A percentile compares a stretch with the other conserved stretches of the same genome.
These are phyloP conservation scores for Drosophila arizonae DNA, from an alignment of 1,140 invertebrate species.

Conservation along the genomic window DNA sequence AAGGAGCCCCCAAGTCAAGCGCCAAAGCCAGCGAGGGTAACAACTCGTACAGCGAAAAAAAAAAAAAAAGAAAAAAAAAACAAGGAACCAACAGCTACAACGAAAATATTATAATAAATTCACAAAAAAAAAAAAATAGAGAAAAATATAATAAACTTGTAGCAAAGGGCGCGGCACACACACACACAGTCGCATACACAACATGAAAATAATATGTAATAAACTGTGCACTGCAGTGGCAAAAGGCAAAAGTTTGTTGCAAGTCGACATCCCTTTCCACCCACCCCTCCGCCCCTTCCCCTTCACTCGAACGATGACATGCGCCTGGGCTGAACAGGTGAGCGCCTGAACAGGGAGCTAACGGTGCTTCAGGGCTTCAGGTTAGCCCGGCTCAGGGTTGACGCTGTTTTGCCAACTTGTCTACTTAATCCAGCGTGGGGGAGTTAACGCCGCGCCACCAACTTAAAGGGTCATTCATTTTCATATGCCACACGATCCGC, in stretches of 20 bases:
- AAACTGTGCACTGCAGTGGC: conserved; percentile 25
- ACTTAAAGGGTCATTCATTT: conserved; percentile 71
- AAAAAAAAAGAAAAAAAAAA: too few species aligned
- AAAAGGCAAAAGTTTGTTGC: conserved; percentile 31
- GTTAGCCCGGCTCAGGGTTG: not conserved
- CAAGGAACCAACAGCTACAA: not conserved
- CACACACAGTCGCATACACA: conserved; percentile 3
- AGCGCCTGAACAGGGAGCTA: conserved; percentile 5
- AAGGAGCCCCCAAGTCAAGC: conserved; percentile 27
- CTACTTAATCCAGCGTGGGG: conserved; percentile 68
- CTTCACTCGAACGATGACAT: conserved; percentile 26
- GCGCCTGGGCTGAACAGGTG: not conserved
- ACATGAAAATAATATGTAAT: conserved; percentile 11
- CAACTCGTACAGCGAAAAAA: conserved; percentile 28
- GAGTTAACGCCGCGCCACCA: conserved; percentile 37
- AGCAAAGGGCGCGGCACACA: conserved; percentile 26
- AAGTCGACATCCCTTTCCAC: conserved; percentile 10
- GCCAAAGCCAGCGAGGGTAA: conserved; percentile 45
- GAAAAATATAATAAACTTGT: conserved; percentile 21
- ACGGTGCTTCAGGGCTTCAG: not conserved
- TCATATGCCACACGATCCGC: conserved; percentile 65
- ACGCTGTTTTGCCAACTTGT: conserved; percentile 70
- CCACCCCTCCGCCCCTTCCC: too few species aligned
- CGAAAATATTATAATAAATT: conserved; percentile 70
- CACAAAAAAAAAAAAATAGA: conserved; percentile 34